These are phyloP conservation scores for Vireo altiloquus DNA, from an alignment of 2,113 vertebrate genomes.

Conservation along the genomic window DNA sequence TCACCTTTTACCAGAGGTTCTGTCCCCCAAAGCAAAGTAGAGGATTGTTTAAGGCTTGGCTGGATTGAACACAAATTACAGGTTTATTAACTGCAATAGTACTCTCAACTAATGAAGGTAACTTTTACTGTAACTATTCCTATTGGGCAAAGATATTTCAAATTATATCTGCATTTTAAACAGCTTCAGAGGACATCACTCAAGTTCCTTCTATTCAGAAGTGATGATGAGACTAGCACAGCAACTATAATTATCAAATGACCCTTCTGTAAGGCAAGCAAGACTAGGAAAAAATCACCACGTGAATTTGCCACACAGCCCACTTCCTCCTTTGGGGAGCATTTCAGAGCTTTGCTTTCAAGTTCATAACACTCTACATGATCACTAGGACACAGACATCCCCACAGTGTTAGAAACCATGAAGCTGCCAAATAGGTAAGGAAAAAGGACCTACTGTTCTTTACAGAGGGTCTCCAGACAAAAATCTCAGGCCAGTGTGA, in stretches of 20 bases:
- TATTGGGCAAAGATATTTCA: neutral
- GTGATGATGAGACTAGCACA: neutral
- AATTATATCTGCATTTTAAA: neutral
- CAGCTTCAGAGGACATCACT: neutral
- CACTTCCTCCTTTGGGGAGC: neutral
- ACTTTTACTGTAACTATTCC: neutral
- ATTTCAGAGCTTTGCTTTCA: neutral
- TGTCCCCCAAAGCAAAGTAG: neutral
- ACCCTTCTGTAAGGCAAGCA: neutral
- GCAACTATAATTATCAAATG: neutral
- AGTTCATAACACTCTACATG: neutral
- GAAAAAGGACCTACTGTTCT: neutral
- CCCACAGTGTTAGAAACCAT: neutral
- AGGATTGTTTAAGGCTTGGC: neutral
- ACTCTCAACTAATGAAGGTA: neutral
- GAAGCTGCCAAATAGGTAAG: neutral
- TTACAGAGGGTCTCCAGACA: neutral
- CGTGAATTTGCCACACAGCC: rapidly evolving
- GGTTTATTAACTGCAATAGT: neutral
- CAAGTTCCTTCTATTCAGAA: neutral
- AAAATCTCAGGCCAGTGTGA: neutral
- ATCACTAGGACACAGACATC: neutral
- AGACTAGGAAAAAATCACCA: neutral
- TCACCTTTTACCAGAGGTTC: neutral
- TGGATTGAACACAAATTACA: neutral